These are phyloP conservation scores for Neoascia interrupta DNA, from an alignment of 2,888 invertebrate species.

Conservation along the genomic window DNA sequence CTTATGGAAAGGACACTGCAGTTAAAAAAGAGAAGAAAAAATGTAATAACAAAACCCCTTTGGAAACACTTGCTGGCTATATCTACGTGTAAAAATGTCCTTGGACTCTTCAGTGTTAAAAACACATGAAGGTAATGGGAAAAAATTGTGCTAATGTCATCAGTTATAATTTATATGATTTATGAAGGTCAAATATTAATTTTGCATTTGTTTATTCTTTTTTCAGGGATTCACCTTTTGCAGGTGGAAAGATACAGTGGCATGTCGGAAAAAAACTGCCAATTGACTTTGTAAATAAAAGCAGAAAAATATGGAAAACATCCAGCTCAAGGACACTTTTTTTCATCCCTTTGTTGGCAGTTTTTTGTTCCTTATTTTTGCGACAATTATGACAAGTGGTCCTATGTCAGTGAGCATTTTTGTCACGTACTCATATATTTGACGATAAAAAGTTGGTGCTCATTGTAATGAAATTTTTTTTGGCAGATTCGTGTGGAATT, in stretches of 20 bases:
- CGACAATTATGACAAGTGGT: constrained; percentile 59
- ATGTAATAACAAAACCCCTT: constrained; percentile 43
- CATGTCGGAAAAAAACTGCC: constrained; percentile 3
- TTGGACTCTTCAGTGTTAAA: constrained; percentile 35
- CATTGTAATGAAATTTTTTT: too few relatives aligned
- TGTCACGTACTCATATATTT: too few relatives aligned
- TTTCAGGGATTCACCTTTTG: constrained; percentile 43
- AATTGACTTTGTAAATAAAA: constrained; percentile 40
- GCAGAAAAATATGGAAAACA: not conserved
- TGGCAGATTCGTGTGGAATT: too few relatives aligned
- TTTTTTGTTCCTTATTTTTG: not conserved
- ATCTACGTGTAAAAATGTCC: constrained; percentile 42
- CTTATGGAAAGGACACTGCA: constrained; percentile 26
- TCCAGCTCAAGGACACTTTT: constrained; percentile 44
- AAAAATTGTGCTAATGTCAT: constrained; percentile 53
- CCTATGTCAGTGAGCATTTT: too few relatives aligned
- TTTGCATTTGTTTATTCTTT: constrained; percentile 15
- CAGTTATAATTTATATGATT: constrained; percentile 58
- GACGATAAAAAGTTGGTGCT: too few relatives aligned
- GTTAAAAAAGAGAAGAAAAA: constrained; percentile 15
- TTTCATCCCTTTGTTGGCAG: too few relatives aligned
- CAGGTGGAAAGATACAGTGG: too few relatives aligned
- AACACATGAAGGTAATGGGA: constrained; percentile 22
- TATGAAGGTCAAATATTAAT: constrained; percentile 56
- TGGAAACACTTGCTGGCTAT: constrained; percentile 54